These are phyloP conservation scores for Melanostoma mellinum DNA, from an alignment of 2,888 invertebrate genomes.

Conservation along the genomic window DNA sequence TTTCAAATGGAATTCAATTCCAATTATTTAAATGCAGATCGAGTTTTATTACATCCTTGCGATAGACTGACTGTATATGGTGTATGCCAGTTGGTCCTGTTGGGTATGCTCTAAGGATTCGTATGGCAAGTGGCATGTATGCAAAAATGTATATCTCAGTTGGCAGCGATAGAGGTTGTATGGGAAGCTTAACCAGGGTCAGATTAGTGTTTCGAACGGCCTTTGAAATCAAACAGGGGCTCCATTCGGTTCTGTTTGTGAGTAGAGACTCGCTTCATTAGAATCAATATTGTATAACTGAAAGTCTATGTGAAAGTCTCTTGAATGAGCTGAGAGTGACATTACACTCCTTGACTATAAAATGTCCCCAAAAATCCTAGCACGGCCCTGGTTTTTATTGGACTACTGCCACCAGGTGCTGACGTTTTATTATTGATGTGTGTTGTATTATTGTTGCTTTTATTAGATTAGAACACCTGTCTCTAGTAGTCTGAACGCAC, in stretches of 20 bases:
- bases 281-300: no score
- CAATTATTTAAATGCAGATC: slow-evolving; percentile 73
- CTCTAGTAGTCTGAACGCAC: slow-evolving; percentile 41
- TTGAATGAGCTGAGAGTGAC: no score
- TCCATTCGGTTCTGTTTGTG: neutral
- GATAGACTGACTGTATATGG: neutral
- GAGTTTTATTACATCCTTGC: slow-evolving; percentile 72
- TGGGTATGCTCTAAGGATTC: slow-evolving; percentile 26
- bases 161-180: slow-evolving; percentile 2
- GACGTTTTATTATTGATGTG: slow-evolving; percentile 71
- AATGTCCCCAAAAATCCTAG: no score
- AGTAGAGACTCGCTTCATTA: no score
- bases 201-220: neutral
- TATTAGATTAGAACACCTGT: slow-evolving; percentile 71
- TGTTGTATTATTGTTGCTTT: slow-evolving; percentile 67
- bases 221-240: neutral
- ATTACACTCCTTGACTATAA: no score
- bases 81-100: slow-evolving; percentile 19
- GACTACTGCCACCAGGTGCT: slow-evolving; percentile 35
- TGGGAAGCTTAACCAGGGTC: neutral
- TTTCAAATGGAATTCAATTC: slow-evolving; percentile 73
- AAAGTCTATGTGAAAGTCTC: no score
- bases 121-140: slow-evolving; percentile 7
- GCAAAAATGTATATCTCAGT: slow-evolving; percentile 15
- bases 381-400: slow-evolving; percentile 10